Evolutionary conservation across 2,113 vertebrate genomes (phyloP).

Genomic region (Lipotes vexillifer): DNA sequence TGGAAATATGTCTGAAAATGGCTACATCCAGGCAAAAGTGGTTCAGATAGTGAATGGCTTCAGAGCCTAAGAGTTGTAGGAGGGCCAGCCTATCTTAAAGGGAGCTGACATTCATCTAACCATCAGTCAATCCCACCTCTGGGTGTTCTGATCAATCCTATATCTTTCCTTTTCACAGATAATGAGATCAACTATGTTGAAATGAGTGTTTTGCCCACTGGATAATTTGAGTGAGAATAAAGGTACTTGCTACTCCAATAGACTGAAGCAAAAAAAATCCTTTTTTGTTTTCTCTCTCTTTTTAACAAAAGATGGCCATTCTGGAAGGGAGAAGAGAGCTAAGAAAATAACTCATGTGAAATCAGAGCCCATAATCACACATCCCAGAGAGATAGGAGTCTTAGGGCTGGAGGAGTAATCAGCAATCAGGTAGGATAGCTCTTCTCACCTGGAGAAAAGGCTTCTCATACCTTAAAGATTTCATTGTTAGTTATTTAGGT

Average conservation of each 20-base stretch:
- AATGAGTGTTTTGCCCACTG: conserved; percentile 5
- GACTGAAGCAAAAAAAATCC: background rate
- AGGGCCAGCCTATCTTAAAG: background rate
- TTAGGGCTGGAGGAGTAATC: background rate
- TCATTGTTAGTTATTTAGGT: background rate
- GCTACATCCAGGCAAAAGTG: background rate
- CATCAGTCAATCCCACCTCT: background rate
- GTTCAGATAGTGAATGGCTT: background rate
- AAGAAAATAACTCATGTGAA: background rate
- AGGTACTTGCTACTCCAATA: background rate
- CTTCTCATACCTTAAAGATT: background rate
- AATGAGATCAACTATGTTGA: conserved; percentile 21
- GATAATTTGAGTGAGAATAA: conserved; percentile 27
- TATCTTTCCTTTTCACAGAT: conserved; percentile 8
- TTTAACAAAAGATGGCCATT: background rate
- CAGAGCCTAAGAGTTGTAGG: background rate
- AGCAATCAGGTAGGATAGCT: background rate
- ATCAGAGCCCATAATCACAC: background rate
- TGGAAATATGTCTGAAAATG: background rate
- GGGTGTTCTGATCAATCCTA: background rate
- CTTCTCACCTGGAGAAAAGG: background rate
- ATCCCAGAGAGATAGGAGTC: background rate
- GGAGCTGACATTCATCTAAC: background rate
- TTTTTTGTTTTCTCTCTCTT: background rate
- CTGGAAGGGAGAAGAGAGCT: background rate